A percentile compares a stretch with the other conserved stretches of the same genome.
phyloP scores from a whole-genome alignment of 2,888 invertebrate species.

The Brachypterus glaber region DNA sequence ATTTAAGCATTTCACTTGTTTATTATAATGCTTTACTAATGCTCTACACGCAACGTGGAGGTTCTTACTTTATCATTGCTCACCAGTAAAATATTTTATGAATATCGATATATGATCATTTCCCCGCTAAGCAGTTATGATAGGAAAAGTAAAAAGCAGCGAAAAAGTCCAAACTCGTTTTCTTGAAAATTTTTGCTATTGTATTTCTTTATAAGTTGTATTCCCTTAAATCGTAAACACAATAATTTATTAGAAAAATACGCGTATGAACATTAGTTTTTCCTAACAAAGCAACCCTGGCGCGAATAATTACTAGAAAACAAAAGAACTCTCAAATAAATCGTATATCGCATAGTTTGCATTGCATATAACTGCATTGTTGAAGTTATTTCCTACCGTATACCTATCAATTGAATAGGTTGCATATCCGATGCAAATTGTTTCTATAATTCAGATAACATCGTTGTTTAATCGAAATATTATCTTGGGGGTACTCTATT shows the following conservation, averaged over 20 bases:
- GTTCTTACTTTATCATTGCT: too few relatives aligned
- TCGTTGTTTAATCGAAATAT: too few relatives aligned
- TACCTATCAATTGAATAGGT: constrained; percentile 11
- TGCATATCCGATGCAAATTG: constrained; percentile 8
- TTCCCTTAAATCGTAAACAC: constrained; percentile 22
- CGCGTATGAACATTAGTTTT: constrained; percentile 23
- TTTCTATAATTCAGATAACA: constrained; percentile 8
- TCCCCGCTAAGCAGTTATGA: too few relatives aligned
- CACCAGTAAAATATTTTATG: too few relatives aligned
- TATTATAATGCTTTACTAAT: too few relatives aligned
- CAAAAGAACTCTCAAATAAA: constrained; percentile 24
- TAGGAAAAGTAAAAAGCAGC: too few relatives aligned
- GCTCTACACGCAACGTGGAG: too few relatives aligned
- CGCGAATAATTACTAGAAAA: constrained; percentile 20
- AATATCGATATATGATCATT: too few relatives aligned
- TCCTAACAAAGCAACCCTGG: constrained; percentile 20
- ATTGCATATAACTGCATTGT: constrained; percentile 22
- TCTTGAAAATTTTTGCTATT: neutral
- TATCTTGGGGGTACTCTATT: too few relatives aligned
- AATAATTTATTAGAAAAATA: constrained; percentile 23
- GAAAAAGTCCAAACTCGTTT: too few relatives aligned
- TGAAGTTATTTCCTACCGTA: constrained; percentile 20
- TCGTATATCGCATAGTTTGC: constrained; percentile 22
- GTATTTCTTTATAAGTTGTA: neutral
- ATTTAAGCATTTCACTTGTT: too few relatives aligned